Percentiles rank a stretch among this genome's conserved stretches.
Conservation (phyloP, 2,113 vertebrate species). For the Silurus glanis region DNA sequence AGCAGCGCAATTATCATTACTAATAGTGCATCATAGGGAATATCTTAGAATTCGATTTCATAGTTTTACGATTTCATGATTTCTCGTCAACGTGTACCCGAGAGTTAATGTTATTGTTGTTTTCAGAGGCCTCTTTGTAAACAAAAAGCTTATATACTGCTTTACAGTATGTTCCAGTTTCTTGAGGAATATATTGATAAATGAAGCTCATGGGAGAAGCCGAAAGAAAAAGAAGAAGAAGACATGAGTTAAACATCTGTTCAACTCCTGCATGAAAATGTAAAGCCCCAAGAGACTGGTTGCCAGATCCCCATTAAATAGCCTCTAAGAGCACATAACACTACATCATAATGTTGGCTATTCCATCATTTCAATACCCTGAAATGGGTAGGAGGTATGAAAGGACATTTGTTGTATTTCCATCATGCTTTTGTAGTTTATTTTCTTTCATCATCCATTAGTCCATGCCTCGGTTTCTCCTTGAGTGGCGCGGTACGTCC, state of each 20-base stretch:
- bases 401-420: background rate
- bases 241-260: too few species aligned
- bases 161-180: background rate
- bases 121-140: background rate
- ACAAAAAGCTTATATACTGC: too few species aligned
- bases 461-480: background rate
- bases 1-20: background rate
- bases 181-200: background rate
- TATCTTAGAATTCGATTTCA: background rate
- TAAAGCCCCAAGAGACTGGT: background rate
- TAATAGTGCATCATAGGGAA: background rate
- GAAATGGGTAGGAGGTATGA: background rate
- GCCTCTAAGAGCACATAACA: background rate
- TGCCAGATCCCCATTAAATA: background rate
- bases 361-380: background rate
- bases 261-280: background rate
- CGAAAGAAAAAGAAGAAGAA: too few species aligned
- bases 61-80: background rate
- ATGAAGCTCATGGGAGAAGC: background rate
- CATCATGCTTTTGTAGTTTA: background rate
- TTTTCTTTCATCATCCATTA: background rate
- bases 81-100: too few species aligned
- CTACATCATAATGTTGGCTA: background rate
- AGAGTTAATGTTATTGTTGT: background rate
- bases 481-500: background rate